Percentiles rank a stretch among this genome's conserved stretches.
These are phyloP conservation scores for Drosophila ercepeae DNA, from an alignment of 1,140 invertebrate genomes.

Conservation along the genomic window DNA sequence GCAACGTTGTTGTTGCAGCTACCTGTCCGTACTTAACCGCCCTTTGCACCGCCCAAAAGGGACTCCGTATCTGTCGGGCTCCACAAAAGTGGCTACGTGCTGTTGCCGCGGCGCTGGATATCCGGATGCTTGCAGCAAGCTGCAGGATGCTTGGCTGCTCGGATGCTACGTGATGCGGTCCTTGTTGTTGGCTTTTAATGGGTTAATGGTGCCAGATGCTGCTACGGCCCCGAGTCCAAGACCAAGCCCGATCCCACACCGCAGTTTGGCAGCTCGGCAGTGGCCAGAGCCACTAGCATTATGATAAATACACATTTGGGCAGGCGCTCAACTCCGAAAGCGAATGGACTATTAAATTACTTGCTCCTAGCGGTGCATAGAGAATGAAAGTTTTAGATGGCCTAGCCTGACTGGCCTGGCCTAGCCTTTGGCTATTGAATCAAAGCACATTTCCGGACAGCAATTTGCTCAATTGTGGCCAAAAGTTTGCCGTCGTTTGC, in stretches of 20 bases:
- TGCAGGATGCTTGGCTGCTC: constrained; percentile 12
- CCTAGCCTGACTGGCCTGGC: constrained; percentile 10
- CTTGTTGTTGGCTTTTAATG: constrained; percentile 72
- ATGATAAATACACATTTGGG: constrained; percentile 80
- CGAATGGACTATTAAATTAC: constrained; percentile 75
- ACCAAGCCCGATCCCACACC: neutral
- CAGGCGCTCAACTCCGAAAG: constrained; percentile 10
- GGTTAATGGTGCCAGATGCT: constrained; percentile 65
- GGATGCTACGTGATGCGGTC: constrained; percentile 63
- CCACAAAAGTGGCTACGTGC: constrained; percentile 76
- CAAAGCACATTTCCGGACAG: constrained; percentile 69
- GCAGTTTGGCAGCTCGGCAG: constrained; percentile 19
- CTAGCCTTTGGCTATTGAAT: constrained; percentile 63
- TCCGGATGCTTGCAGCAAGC: constrained; percentile 31
- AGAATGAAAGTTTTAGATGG: constrained; percentile 52
- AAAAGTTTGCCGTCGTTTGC: constrained; percentile 60
- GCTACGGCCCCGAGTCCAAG: constrained; percentile 13
- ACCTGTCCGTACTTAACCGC: constrained; percentile 43
- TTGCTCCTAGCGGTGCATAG: constrained; percentile 14
- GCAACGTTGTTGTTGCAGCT: constrained; percentile 20
- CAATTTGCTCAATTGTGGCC: constrained; percentile 74
- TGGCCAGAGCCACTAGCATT: constrained; percentile 59
- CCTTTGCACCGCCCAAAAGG: too few relatives aligned
- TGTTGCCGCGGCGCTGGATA: constrained; percentile 44
- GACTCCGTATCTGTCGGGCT: constrained; percentile 7